A percentile compares a stretch with the other conserved stretches of the same genome.
Evolutionary conservation across 2,888 invertebrate genomes (phyloP).

Genomic region (Neuroscelio doddi): DNA sequence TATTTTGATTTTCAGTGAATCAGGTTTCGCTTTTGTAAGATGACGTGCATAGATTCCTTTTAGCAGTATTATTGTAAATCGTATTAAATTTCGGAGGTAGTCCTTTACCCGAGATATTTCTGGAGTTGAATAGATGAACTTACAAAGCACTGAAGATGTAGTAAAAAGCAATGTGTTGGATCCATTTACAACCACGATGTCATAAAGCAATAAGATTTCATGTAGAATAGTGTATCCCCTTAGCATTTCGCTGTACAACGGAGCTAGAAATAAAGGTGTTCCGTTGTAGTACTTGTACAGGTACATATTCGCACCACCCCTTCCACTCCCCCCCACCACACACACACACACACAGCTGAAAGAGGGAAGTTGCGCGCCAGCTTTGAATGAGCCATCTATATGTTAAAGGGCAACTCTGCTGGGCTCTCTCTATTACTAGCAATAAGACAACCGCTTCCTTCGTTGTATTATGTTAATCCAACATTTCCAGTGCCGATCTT

Average conservation of each 20-base stretch:
- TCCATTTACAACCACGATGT: constrained; percentile 48
- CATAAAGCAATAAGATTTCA: constrained; percentile 50
- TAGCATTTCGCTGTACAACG: constrained; percentile 15
- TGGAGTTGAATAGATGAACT: constrained; percentile 38
- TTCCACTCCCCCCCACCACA: no score
- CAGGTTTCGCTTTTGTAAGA: constrained; percentile 17
- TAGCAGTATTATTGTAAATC: constrained; percentile 18
- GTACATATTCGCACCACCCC: neutral
- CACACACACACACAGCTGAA: neutral
- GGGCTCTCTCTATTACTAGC: constrained; percentile 24
- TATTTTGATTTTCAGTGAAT: constrained; percentile 36
- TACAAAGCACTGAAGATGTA: constrained; percentile 42
- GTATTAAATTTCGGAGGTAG: constrained; percentile 42
- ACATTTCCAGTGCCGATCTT: constrained; percentile 15
- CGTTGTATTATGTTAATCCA: constrained; percentile 47
- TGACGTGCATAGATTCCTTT: constrained; percentile 12
- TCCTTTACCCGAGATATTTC: constrained; percentile 25
- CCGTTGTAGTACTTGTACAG: constrained; percentile 13
- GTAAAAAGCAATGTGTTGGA: constrained; percentile 38
- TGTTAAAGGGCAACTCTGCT: constrained; percentile 34
- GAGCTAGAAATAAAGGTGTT: constrained; percentile 27
- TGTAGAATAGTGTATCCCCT: constrained; percentile 41
- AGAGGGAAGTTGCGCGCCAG: constrained; percentile 10
- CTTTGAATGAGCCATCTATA: constrained; percentile 39
- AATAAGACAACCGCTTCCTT: constrained; percentile 43